phyloP scores from a whole-genome alignment of 1,140 invertebrate species.

The Philopotamus ludificatus region DNA sequence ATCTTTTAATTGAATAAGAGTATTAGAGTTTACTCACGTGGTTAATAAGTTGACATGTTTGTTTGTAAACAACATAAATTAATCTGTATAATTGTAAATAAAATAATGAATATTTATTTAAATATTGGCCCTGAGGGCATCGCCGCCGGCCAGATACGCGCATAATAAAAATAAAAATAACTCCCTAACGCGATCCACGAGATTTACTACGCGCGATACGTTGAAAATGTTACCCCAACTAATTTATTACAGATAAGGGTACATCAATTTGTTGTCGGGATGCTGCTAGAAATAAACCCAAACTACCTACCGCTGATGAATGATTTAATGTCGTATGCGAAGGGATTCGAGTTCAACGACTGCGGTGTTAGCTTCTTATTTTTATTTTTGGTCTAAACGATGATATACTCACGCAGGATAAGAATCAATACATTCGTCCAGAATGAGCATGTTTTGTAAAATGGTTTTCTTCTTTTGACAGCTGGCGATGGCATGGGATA shows the following conservation, averaged over 20 bases:
- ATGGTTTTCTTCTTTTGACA: conserved; percentile 6
- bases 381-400: not conserved
- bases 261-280: not conserved
- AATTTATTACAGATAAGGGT: not conserved
- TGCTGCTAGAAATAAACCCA: no score
- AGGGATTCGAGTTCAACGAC: no score
- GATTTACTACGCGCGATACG: not conserved
- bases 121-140: not conserved
- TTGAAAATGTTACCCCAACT: not conserved
- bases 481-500: not conserved
- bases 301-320: no score
- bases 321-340: no score
- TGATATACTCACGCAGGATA: not conserved
- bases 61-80: no score
- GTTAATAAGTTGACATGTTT: no score
- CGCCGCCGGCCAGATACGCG: no score
- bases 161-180: not conserved
- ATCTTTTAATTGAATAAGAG: no score
- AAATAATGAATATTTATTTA: no score
- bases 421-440: not conserved
- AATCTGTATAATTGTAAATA: no score
- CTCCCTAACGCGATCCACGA: not conserved
- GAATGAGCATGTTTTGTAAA: not conserved
- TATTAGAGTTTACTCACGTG: no score
- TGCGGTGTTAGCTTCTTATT: no score